These are phyloP conservation scores for Colius striatus DNA, from an alignment of 2,113 vertebrate species.

Conservation along the genomic window DNA sequence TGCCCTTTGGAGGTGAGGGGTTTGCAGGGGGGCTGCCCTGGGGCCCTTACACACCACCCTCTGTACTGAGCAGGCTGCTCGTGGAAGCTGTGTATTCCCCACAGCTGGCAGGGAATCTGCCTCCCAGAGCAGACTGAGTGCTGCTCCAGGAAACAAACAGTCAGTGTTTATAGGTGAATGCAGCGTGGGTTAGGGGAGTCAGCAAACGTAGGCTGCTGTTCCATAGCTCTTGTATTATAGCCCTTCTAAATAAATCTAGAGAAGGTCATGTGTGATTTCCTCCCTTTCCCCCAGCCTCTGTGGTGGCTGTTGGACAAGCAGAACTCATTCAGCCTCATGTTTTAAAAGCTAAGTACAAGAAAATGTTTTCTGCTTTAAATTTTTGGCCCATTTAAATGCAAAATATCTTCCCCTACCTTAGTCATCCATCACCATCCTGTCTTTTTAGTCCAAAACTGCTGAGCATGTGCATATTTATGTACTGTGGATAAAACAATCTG, in stretches of 20 bases:
- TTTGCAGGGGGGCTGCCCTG: background rate
- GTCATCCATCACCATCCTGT: background rate
- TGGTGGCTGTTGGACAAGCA: background rate
- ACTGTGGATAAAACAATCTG: background rate
- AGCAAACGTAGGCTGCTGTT: background rate
- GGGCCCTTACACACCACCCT: background rate
- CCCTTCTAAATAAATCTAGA: background rate
- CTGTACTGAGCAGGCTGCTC: background rate
- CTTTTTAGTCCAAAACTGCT: background rate
- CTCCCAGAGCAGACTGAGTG: background rate
- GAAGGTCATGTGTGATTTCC: background rate
- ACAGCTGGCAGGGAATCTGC: background rate
- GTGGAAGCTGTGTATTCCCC: background rate
- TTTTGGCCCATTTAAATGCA: background rate
- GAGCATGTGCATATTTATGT: background rate
- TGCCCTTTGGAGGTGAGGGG: background rate
- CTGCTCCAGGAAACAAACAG: background rate
- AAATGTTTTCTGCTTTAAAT: background rate
- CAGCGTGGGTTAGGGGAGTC: background rate
- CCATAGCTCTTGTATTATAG: background rate
- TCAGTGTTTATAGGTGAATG: background rate
- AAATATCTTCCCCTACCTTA: background rate
- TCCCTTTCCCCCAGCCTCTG: background rate
- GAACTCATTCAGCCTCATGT: background rate
- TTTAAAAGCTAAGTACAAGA: background rate